A percentile compares a stretch with the other conserved stretches of the same genome.
Evolutionary conservation across 2,797 vertebrate species (phyloP).

Genomic region (Crenichthys baileyi): DNA sequence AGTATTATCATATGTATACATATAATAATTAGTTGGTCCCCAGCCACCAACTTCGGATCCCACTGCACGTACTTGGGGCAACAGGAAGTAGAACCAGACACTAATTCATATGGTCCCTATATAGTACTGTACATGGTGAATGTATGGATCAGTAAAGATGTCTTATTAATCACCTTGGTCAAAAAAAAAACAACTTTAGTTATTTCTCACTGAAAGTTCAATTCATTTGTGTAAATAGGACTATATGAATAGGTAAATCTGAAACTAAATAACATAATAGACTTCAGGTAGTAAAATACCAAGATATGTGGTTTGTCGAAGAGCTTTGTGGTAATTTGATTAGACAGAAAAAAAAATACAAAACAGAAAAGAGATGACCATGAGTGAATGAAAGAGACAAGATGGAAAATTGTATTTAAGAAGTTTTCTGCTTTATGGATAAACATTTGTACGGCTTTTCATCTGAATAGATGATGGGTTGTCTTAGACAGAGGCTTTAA

Average conservation of each 20-base stretch:
- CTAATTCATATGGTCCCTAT: background rate
- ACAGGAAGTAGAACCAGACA: background rate
- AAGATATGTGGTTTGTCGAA: background rate
- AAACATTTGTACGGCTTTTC: background rate
- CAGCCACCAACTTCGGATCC: background rate
- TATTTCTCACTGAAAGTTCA: background rate
- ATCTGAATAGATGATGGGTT: background rate
- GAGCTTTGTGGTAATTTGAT: background rate
- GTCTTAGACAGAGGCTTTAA: slow-evolving; percentile 1
- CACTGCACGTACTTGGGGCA: background rate
- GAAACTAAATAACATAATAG: background rate
- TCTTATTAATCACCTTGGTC: background rate
- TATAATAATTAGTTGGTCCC: background rate
- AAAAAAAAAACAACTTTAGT: background rate
- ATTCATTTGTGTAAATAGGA: background rate
- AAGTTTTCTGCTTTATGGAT: background rate
- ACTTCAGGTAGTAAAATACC: background rate
- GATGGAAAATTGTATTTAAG: slow-evolving; percentile 6
- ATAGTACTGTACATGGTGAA: background rate
- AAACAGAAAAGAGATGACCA: background rate
- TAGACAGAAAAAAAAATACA: background rate
- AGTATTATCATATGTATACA: no score
- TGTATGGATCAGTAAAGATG: background rate
- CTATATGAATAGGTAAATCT: background rate
- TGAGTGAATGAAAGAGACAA: slow-evolving; percentile 4